These are phyloP conservation scores for Calameuta filiformis DNA, from an alignment of 2,888 invertebrate species.

Conservation along the genomic window DNA sequence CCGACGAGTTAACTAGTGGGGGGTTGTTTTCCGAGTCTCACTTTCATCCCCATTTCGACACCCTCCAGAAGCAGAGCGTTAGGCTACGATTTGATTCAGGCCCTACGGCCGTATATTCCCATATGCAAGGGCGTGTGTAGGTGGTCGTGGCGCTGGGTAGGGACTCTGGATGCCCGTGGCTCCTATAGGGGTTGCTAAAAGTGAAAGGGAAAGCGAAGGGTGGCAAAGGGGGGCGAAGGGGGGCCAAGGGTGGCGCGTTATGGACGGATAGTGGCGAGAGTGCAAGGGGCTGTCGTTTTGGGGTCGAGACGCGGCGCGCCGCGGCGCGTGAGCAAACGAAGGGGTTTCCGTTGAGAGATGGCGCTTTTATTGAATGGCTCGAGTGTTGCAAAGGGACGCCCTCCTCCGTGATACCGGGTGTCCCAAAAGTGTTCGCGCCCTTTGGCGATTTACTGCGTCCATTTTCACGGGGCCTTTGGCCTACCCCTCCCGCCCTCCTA, in stretches of 20 bases:
- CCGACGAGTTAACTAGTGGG: no score
- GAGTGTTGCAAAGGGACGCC: constrained; percentile 41
- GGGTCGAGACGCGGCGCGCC: constrained; percentile 32
- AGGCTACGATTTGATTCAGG: constrained; percentile 17
- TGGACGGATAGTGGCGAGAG: constrained; percentile 34
- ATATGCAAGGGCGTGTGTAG: constrained; percentile 25
- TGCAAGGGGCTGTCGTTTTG: constrained; percentile 29
- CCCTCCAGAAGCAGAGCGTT: no score
- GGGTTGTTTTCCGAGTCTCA: no score
- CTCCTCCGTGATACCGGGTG: constrained; percentile 9
- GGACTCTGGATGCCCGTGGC: constrained; percentile 2
- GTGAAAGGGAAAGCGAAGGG: constrained; percentile 30
- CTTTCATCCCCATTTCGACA: no score
- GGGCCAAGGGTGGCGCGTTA: constrained; percentile 24
- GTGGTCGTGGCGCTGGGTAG: constrained; percentile 27
- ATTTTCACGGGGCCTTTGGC: no score
- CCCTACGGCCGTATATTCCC: constrained; percentile 31
- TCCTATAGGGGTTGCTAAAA: constrained; percentile 24
- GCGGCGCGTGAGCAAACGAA: constrained; percentile 33
- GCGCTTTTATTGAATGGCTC: constrained; percentile 48
- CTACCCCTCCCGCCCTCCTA: no score
- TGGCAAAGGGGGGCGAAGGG: neutral
- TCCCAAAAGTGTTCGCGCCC: neutral
- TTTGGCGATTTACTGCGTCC: no score
- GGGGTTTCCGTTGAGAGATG: constrained; percentile 42